A percentile compares a stretch with the other conserved stretches of the same genome.
Conservation (phyloP, 2,113 vertebrate genomes). For the Corythoichthys haematopterus region DNA sequence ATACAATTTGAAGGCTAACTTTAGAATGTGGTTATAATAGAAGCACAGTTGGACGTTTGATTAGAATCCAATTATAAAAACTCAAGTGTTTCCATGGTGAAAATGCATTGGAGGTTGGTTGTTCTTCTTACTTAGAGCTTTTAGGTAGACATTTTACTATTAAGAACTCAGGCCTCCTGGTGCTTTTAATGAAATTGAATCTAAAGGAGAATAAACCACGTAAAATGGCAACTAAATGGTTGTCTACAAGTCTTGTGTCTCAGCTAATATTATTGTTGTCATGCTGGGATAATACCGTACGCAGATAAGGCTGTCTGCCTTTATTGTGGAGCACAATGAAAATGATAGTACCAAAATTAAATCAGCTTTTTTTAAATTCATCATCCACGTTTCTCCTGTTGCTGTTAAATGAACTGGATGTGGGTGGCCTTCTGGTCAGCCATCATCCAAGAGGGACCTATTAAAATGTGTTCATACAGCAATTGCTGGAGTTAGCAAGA, state of each 20-base stretch:
- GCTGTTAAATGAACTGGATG: conserved; percentile 55
- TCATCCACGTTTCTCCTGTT: conserved; percentile 22
- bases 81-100: conserved; percentile 9
- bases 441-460: conserved; percentile 58
- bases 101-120: conserved; percentile 5
- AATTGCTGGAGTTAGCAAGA: conserved; percentile 56
- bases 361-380: conserved; percentile 13
- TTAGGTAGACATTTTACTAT: conserved; percentile 1
- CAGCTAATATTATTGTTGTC: conserved; percentile 10
- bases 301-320: conserved; percentile 13
- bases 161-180: neutral
- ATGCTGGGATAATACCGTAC: neutral
- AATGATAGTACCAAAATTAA: conserved; percentile 39
- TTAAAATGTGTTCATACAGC: conserved; percentile 64
- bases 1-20: neutral
- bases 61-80: conserved; percentile 39
- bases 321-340: conserved; percentile 32
- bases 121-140: conserved; percentile 19
- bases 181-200: conserved; percentile 18
- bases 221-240: neutral
- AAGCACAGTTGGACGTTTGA: conserved; percentile 39
- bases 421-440: conserved; percentile 54
- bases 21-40: conserved; percentile 4
- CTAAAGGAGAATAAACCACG: neutral
- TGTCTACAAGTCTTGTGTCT: neutral